Conservation (phyloP, 2,113 vertebrate species). For the Pelecanoides urinatrix region DNA sequence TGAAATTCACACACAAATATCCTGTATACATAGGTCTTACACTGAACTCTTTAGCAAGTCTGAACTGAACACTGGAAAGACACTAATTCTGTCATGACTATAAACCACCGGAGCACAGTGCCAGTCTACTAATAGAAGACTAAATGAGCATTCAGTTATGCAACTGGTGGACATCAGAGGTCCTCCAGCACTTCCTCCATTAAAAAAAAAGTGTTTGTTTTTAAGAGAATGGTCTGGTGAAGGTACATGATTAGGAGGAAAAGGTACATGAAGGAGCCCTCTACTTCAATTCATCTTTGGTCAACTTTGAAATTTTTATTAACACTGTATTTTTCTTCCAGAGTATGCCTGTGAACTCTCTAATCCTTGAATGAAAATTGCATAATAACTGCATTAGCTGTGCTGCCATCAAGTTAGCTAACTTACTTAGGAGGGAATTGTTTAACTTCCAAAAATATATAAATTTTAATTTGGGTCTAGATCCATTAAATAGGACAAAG, state of each 20-base stretch:
- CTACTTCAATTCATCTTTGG: not conserved
- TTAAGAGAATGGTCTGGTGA: not conserved
- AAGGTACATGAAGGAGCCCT: not conserved
- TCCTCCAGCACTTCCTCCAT: not conserved
- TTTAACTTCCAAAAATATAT: not conserved
- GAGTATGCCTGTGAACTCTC: not conserved
- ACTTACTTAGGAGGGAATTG: not conserved
- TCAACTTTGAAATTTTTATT: not conserved
- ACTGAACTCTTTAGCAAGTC: not conserved
- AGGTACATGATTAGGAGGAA: not conserved
- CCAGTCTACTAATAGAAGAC: not conserved
- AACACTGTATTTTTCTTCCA: not conserved
- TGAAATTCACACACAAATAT: not conserved
- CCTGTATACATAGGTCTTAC: accelerated
- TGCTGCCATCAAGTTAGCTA: not conserved
- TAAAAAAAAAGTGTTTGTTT: not conserved
- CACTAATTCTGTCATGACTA: not conserved
- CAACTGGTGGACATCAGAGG: not conserved
- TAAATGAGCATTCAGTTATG: not conserved
- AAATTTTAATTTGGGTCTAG: not conserved
- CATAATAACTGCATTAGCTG: not conserved
- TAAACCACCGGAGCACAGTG: not conserved
- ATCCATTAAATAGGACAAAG: not conserved
- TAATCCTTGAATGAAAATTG: not conserved
- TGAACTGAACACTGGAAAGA: not conserved